A percentile compares a stretch with the other conserved stretches of the same genome.
Conservation (phyloP, 2,888 invertebrate genomes). For the Eretmocerus hayati region DNA sequence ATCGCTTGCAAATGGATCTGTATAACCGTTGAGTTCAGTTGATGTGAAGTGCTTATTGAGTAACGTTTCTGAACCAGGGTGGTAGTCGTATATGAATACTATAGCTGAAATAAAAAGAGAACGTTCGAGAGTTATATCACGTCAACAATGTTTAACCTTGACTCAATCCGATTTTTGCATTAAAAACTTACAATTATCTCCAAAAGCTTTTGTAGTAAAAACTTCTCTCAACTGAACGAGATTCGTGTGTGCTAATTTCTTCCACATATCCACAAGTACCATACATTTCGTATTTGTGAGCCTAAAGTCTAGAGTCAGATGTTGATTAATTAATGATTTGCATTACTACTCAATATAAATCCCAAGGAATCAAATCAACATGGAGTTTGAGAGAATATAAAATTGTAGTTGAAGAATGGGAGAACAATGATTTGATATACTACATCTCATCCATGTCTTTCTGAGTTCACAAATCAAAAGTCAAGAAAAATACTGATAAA, state of each 20-base stretch:
- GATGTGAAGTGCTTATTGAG: conserved; percentile 76
- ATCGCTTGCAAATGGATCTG: conserved; percentile 77
- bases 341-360: no score
- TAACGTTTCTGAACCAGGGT: conserved; percentile 84
- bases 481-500: background rate
- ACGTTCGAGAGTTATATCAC: no score
- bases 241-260: conserved; percentile 90
- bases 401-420: conserved; percentile 20
- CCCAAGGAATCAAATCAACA: no score
- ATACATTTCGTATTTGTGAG: conserved; percentile 78
- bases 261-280: conserved; percentile 86
- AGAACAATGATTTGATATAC: conserved; percentile 7
- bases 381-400: no score
- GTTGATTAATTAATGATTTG: conserved; percentile 1
- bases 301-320: conserved; percentile 62
- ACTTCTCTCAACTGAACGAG: conserved; percentile 87
- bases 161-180: background rate
- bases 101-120: conserved; percentile 63
- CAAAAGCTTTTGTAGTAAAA: conserved; percentile 92
- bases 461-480: background rate
- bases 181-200: conserved; percentile 80
- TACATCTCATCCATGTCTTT: background rate
- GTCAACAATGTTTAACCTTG: background rate
- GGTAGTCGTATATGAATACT: conserved; percentile 93
- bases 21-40: conserved; percentile 57